A percentile compares a stretch with the other conserved stretches of the same genome.
Evolutionary conservation across 2,888 invertebrate genomes (phyloP).

Genomic region (Tachina grossa): DNA sequence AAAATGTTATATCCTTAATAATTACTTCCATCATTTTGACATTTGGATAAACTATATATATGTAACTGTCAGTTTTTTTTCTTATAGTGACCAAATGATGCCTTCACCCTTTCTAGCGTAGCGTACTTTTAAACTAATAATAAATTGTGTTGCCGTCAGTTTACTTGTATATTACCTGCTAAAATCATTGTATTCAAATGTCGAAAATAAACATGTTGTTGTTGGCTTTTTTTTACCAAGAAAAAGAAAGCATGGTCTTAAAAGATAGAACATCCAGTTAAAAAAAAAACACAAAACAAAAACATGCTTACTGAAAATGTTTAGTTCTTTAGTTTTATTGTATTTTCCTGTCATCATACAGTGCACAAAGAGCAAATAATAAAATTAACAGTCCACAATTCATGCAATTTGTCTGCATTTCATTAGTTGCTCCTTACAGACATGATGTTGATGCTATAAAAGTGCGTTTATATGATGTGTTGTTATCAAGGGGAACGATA

Average conservation of each 20-base stretch:
- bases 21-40: no score
- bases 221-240: neutral
- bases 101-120: neutral
- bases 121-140: neutral
- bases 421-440: neutral
- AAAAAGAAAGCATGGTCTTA: neutral
- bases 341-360: neutral
- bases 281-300: neutral
- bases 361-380: neutral
- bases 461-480: neutral
- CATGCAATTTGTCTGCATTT: slow-evolving; percentile 50
- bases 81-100: neutral
- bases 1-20: no score
- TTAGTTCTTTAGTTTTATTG: slow-evolving; percentile 13
- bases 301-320: neutral
- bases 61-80: neutral
- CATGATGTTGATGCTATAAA: neutral
- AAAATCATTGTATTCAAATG: slow-evolving; percentile 44
- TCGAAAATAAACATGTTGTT: slow-evolving; percentile 33
- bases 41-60: no score
- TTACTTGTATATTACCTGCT: slow-evolving; percentile 32
- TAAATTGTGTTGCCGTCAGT: slow-evolving; percentile 27
- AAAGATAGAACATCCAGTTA: neutral
- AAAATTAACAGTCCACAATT: slow-evolving; percentile 28
- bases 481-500: neutral